Evolutionary conservation across 2,113 vertebrate species (phyloP), one percentile per base, ranked within the genome.

Genomic region (Nesoenas mayeri): DNA sequence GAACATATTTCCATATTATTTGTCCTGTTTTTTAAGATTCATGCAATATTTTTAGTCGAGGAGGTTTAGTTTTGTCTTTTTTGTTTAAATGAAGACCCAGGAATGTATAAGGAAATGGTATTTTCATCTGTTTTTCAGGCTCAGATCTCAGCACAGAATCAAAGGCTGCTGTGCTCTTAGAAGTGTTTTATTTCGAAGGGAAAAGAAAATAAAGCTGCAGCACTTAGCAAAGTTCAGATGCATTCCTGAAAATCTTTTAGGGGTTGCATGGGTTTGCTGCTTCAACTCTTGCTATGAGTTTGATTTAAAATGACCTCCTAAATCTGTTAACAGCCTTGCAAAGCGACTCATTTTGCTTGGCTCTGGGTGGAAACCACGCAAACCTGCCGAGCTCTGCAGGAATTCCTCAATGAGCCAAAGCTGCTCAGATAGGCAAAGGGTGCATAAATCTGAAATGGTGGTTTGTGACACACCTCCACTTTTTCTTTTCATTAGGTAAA

Each of bases 181-280:
- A 92, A 96, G 79, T 88, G 69, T 88, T 96, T 94, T 86, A 54
- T 85, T 91, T 94, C 25, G 0, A 57, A 84, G 96, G 93, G 92
- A 93, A 96, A 96, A 83, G 79, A 91, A 95, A 96, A 97, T 88
- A 97, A 95, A 95, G 75, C 85, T 65, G 38, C 90, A 86, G 75
- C 53, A 34, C 91, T 90, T 89, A 38, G 3, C 47, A 29, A 73
- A 93, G 82, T 94, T 92, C 85, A 85, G 67, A 70, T 95, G 79
- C 89, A 80, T 97, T 97, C 95, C 91, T 90, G 90, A 64, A 92
- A 94, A 72, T 93, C 88, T 92, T 96, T 95, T 73, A 71, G 48
- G 53, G 75, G 79, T 88, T 86, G 60, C 51, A 60, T 88, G 92
- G 95, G 71, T 95, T 85, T 95, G 71, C 74, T 4, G 24, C 85